These are phyloP conservation scores for Panzeria rudis DNA, from an alignment of 2,888 invertebrate species.

Conservation along the genomic window DNA sequence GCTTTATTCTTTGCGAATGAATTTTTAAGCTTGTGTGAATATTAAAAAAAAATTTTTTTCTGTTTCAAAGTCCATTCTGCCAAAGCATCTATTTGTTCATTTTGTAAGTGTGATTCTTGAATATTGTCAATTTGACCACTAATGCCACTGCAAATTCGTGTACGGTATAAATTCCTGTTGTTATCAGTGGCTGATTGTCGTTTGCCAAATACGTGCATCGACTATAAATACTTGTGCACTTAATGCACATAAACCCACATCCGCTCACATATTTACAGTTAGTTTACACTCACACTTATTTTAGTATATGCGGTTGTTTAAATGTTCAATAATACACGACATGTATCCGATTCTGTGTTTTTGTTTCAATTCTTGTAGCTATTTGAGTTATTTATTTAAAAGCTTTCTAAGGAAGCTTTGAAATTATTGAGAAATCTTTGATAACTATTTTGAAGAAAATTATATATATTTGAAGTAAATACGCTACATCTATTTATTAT, in stretches of 20 bases:
- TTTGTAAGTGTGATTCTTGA: neutral
- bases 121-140: slow-evolving; percentile 55
- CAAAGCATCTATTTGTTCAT: neutral
- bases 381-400: neutral
- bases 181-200: slow-evolving; percentile 67
- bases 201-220: slow-evolving; percentile 52
- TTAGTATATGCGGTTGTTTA: neutral
- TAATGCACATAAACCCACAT: neutral
- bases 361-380: neutral
- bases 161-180: slow-evolving; percentile 61
- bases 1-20: no score
- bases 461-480: no score
- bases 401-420: neutral
- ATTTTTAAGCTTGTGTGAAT: no score
- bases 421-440: no score
- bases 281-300: neutral
- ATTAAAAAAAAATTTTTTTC: no score
- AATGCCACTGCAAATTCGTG: slow-evolving; percentile 59
- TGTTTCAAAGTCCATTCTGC: neutral
- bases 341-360: neutral
- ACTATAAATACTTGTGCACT: neutral
- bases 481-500: no score
- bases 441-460: no score
- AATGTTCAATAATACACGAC: neutral
- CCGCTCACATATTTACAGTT: neutral